Evolutionary conservation across 2,113 vertebrate species (phyloP), one percentile per base, ranked within the genome.

Genomic region (Amphiprion percula): DNA sequence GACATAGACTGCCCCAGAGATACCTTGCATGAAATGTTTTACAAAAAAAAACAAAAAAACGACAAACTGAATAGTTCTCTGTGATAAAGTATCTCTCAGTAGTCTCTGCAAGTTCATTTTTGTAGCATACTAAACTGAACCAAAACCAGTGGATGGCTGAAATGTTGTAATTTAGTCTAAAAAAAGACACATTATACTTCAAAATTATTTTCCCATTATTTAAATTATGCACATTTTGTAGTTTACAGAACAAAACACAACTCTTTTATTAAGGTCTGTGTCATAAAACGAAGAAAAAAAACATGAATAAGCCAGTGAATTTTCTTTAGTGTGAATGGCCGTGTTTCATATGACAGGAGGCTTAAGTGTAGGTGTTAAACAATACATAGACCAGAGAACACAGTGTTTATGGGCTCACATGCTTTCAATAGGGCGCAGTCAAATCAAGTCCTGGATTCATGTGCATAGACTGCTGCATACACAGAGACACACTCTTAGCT

Each of bases 351-450:
- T 58, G 85, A 77, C 74, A 30, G 76, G 68, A 30, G 50, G 60
- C 64, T 82, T 77, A 76, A 88, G 61, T 74, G 62, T 66, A 88
- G 87, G 84, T 91, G 90, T 89, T 88, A 83, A 91, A 89, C 82
- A 76, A 86, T 73, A 83, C 72, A 65, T 53, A 75, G 78, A 80
- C 64, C 81, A 88, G 83, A 84, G 80, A 75, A 74, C 87, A 59
- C 81, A 74, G 90, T 92, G 91, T 93, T 92, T 88, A 90, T 89
- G 84, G 74, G 66, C 81, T 17, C 84, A 80, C 69, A 83, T 93
- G 91, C 86, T 90, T 94, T 90, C 77, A 80, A 89, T 88, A 85
- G 87, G 67, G 65, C 73, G 62, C 41, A 65, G 61, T 88, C 68
- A 67, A 80, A 80, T 73, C 53, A 50, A 60, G 66, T 19, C 70